These are phyloP conservation scores for Dusona sp. DNA, from an alignment of 2,888 invertebrate species.

Conservation along the genomic window DNA sequence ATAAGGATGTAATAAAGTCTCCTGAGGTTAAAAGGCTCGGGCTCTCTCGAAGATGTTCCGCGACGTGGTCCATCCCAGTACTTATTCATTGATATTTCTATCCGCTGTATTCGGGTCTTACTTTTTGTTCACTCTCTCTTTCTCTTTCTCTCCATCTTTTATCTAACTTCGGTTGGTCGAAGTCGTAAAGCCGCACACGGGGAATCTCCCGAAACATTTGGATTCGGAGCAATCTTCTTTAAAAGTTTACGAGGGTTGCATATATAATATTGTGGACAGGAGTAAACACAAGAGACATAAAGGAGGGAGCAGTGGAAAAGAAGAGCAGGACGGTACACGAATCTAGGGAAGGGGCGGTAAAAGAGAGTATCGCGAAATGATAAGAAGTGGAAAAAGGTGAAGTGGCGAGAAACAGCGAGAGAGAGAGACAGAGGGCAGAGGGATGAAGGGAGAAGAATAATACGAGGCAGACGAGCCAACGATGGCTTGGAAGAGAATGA, in stretches of 20 bases:
- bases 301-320: background rate
- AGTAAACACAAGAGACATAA: constrained; percentile 18
- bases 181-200: constrained; percentile 65
- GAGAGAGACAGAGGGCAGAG: constrained; percentile 18
- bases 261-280: constrained; percentile 51
- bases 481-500: constrained; percentile 51
- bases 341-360: background rate
- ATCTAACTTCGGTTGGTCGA: constrained; percentile 52
- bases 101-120: constrained; percentile 42
- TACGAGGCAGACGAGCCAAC: constrained; percentile 47
- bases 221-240: constrained; percentile 70
- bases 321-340: constrained; percentile 12
- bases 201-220: constrained; percentile 63
- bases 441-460: constrained; percentile 31
- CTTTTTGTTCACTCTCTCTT: constrained; percentile 8
- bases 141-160: constrained; percentile 38
- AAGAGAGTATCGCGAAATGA: constrained; percentile 42
- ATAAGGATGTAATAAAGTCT: constrained; percentile 9
- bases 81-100: constrained; percentile 62
- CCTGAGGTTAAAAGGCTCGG: constrained; percentile 41
- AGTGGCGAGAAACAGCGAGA: background rate
- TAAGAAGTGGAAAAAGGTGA: constrained; percentile 38
- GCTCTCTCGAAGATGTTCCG: constrained; percentile 58
- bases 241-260: constrained; percentile 69
- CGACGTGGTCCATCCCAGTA: constrained; percentile 54